Percentiles rank a stretch among this genome's conserved stretches.
Evolutionary conservation across 1,140 invertebrate species (phyloP).

Genomic region (Ceratina calcarata): DNA sequence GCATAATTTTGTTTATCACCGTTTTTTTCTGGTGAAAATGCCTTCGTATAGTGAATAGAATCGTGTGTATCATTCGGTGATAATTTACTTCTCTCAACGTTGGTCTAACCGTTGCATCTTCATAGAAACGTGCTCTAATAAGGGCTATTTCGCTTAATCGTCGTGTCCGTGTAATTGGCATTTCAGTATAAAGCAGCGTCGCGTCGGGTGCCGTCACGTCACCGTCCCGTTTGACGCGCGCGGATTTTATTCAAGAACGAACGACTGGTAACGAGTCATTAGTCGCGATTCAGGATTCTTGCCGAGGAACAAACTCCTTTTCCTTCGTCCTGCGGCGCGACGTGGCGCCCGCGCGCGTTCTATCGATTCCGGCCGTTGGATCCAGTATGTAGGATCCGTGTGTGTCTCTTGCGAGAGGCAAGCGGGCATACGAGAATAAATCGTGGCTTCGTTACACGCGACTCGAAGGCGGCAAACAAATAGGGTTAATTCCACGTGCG

Average conservation of each 20-base stretch:
- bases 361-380: constrained; percentile 57
- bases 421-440: constrained; percentile 69
- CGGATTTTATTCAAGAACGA: constrained; percentile 46
- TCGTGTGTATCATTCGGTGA: neutral
- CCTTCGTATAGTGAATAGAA: no score
- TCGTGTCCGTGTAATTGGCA: constrained; percentile 25
- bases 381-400: constrained; percentile 34
- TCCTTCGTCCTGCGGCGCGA: constrained; percentile 35
- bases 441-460: constrained; percentile 76
- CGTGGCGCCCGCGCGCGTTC: constrained; percentile 18
- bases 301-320: constrained; percentile 59
- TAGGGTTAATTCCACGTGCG: constrained; percentile 79
- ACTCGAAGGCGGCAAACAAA: constrained; percentile 77
- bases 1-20: neutral
- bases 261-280: constrained; percentile 61
- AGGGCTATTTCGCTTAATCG: constrained; percentile 39
- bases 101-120: constrained; percentile 12
- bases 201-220: constrained; percentile 23
- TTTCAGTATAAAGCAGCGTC: neutral
- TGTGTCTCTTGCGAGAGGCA: constrained; percentile 28
- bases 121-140: constrained; percentile 16
- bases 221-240: constrained; percentile 32
- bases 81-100: neutral
- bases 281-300: constrained; percentile 65
- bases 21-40: neutral